Conservation (phyloP, 1,140 invertebrate species). For the Psilanteris sp. region DNA sequence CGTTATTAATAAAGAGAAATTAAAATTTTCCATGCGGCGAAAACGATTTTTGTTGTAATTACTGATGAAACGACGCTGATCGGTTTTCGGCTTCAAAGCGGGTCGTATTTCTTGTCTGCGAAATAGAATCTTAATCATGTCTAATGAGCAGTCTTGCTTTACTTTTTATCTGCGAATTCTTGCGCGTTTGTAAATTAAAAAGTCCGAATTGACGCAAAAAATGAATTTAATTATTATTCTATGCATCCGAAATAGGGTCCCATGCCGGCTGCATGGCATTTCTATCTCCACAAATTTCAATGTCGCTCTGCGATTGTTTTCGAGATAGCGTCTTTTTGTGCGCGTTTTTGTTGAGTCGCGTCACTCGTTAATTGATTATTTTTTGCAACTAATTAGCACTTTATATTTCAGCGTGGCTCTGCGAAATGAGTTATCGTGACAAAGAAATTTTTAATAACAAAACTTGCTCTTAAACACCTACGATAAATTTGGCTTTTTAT, state of each 20-base stretch:
- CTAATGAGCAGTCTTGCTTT: conserved; percentile 5
- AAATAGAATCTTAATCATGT: conserved; percentile 29
- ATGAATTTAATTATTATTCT: conserved; percentile 25
- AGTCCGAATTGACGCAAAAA: conserved; percentile 14
- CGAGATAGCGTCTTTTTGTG: conserved; percentile 4
- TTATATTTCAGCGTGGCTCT: conserved; percentile 9
- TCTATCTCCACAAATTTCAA: conserved; percentile 12
- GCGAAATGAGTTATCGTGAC: conserved; percentile 18
- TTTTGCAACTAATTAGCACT: conserved; percentile 42
- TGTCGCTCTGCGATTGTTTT: conserved; percentile 1
- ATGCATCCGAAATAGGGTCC: conserved; percentile 11
- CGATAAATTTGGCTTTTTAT: not conserved
- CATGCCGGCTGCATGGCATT: not conserved
- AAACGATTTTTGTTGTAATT: too few relatives aligned
- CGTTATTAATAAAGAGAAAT: conserved; percentile 1
- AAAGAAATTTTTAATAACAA: conserved; percentile 1
- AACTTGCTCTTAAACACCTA: not conserved
- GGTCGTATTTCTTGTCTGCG: conserved; percentile 24
- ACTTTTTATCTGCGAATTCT: conserved; percentile 22
- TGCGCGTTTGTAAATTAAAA: conserved; percentile 17
- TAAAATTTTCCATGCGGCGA: conserved; percentile 7
- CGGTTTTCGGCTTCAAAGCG: too few relatives aligned
- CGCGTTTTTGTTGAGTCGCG: not conserved
- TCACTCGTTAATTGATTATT: conserved; percentile 28
- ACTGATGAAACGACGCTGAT: too few relatives aligned